Percentiles rank a stretch among this genome's conserved stretches.
Evolutionary conservation across 2,113 vertebrate species (phyloP).

Genomic region (Mormyrus lacerda): DNA sequence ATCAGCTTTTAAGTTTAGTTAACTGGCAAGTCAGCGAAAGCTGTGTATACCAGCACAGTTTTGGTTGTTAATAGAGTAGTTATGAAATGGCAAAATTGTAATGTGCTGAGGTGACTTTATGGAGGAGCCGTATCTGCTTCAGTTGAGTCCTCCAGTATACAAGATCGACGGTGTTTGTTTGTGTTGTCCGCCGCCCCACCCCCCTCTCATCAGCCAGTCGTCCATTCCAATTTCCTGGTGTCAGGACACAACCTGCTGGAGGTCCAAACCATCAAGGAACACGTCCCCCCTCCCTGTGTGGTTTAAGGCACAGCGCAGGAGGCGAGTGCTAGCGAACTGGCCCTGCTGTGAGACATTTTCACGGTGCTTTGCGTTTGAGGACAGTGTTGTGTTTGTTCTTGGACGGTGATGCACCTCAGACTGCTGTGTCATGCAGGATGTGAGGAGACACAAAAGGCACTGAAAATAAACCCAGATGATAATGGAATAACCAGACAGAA

Average conservation of each 20-base stretch:
- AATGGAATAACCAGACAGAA: conserved; percentile 19
- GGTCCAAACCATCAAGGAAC: not conserved
- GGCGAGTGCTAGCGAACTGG: no score
- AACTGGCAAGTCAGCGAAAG: not conserved
- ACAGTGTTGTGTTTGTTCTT: not conserved
- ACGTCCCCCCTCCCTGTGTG: not conserved
- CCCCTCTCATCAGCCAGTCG: not conserved
- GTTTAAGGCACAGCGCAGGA: not conserved
- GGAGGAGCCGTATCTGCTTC: not conserved
- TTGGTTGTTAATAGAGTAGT: not conserved
- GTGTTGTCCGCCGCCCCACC: no score
- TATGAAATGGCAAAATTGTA: not conserved
- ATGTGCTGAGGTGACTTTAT: not conserved
- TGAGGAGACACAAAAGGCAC: not conserved
- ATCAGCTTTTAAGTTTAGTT: not conserved
- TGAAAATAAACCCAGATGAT: not conserved
- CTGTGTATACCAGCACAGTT: not conserved
- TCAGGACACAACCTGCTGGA: not conserved
- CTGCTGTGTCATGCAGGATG: not conserved
- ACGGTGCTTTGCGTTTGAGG: not conserved
- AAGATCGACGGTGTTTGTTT: not conserved
- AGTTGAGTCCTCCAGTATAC: not conserved
- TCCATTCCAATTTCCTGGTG: not conserved
- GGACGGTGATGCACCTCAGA: not conserved
- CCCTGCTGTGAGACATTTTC: not conserved